Conservation (phyloP, 2,888 invertebrate genomes). For the Amphimallon solstitiale region DNA sequence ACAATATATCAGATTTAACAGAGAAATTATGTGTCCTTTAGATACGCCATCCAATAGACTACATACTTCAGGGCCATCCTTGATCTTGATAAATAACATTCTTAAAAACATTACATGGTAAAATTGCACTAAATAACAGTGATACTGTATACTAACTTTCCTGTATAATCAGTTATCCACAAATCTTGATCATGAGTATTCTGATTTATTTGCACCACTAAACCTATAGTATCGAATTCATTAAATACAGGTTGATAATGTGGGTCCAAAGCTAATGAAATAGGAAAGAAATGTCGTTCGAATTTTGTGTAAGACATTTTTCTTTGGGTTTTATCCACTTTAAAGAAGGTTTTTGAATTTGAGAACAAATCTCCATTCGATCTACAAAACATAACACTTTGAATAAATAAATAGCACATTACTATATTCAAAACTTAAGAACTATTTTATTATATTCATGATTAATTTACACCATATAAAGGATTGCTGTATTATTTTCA, state of each 20-base stretch:
- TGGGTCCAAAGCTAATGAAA: slow-evolving; percentile 62
- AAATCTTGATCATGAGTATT: slow-evolving; percentile 67
- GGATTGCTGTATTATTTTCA: no score
- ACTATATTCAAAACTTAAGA: no score
- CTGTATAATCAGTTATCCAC: slow-evolving; percentile 68
- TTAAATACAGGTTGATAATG: slow-evolving; percentile 66
- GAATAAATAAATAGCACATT: no score
- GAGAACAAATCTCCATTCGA: slow-evolving; percentile 52
- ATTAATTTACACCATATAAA: no score
- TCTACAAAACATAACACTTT: slow-evolving; percentile 45
- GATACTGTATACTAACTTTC: slow-evolving; percentile 63
- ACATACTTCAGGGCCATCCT: slow-evolving; percentile 62
- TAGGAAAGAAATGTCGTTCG: slow-evolving; percentile 55
- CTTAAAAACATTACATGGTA: slow-evolving; percentile 44
- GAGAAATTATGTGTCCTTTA: slow-evolving; percentile 68
- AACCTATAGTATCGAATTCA: slow-evolving; percentile 80
- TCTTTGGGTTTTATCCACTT: slow-evolving; percentile 31
- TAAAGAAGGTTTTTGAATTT: slow-evolving; percentile 51
- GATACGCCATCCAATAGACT: slow-evolving; percentile 67
- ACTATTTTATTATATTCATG: no score
- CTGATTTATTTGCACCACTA: slow-evolving; percentile 70
- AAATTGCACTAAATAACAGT: not conserved
- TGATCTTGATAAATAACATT: slow-evolving; percentile 62
- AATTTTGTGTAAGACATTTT: slow-evolving; percentile 44
- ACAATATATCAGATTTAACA: slow-evolving; percentile 72